A percentile compares a stretch with the other conserved stretches of the same genome.
Evolutionary conservation across 1,140 invertebrate genomes (phyloP).

Genomic region (Camponotus pennsylvanicus): DNA sequence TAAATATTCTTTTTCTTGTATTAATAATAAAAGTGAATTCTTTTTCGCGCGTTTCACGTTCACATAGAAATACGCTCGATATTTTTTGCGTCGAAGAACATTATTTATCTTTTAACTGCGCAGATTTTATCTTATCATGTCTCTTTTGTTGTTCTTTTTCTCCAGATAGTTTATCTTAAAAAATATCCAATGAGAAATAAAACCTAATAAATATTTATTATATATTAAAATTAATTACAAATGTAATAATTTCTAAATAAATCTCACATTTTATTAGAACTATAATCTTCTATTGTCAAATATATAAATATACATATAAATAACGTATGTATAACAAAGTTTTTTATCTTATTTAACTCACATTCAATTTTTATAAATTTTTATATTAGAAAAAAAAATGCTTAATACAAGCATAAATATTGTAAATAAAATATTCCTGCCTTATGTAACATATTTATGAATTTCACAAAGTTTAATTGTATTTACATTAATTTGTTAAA

Average conservation of each 20-base stretch:
- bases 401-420: background rate
- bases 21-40: background rate
- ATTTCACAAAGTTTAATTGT: slow-evolving; percentile 23
- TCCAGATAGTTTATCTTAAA: background rate
- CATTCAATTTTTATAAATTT: slow-evolving; percentile 6
- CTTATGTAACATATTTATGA: background rate
- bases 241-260: background rate
- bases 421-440: background rate
- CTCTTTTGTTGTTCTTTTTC: background rate
- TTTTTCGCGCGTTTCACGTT: background rate
- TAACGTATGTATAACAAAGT: background rate
- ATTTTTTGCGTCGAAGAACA: background rate
- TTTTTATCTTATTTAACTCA: background rate
- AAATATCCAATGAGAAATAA: background rate
- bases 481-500: background rate
- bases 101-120: slow-evolving; percentile 24
- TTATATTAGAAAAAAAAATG: background rate
- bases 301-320: background rate
- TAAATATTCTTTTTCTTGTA: background rate
- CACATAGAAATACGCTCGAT: background rate
- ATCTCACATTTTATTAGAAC: background rate
- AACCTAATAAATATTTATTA: too few relatives aligned
- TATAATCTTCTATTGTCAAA: background rate
- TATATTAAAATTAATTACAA: background rate
- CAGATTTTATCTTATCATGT: slow-evolving; percentile 35